Percentiles rank a stretch among this genome's conserved stretches.
Conservation (phyloP, 2,888 invertebrate species). For the Calliphora vomitoria region DNA sequence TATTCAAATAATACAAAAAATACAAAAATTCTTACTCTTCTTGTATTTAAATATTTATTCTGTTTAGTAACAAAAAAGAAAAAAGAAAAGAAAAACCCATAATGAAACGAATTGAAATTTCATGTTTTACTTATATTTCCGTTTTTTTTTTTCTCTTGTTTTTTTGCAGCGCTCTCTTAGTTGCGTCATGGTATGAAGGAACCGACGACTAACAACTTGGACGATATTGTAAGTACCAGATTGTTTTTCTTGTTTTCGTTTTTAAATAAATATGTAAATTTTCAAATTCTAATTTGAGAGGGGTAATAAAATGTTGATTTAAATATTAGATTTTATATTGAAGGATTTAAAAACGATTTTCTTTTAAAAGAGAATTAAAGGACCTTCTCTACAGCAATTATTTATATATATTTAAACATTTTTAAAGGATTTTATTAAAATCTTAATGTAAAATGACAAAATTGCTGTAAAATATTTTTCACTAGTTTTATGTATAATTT, state of each 20-base stretch:
- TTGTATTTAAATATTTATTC: conserved; percentile 17
- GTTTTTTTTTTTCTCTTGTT: conserved; percentile 39
- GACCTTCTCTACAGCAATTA: no score
- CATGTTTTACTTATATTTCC: conserved; percentile 20
- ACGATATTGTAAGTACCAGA: conserved; percentile 76
- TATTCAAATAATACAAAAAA: background rate
- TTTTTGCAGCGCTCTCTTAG: conserved; percentile 72
- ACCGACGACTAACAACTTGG: conserved; percentile 77
- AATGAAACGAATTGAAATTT: conserved; percentile 35
- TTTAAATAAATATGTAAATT: background rate
- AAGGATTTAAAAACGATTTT: background rate
- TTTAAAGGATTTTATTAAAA: no score
- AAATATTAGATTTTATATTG: background rate
- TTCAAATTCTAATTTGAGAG: conserved; percentile 1
- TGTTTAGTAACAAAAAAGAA: no score
- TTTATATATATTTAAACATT: background rate
- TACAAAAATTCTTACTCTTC: background rate
- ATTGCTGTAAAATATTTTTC: no score
- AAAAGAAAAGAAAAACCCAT: background rate
- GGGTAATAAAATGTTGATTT: conserved; percentile 8
- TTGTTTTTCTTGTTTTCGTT: background rate
- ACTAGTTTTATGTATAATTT: no score
- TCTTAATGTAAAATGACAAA: no score
- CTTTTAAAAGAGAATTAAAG: background rate
- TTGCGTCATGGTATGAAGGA: conserved; percentile 78